Evolutionary conservation across 2,888 invertebrate genomes (phyloP).

Genomic region (Amphipyra berbera): DNA sequence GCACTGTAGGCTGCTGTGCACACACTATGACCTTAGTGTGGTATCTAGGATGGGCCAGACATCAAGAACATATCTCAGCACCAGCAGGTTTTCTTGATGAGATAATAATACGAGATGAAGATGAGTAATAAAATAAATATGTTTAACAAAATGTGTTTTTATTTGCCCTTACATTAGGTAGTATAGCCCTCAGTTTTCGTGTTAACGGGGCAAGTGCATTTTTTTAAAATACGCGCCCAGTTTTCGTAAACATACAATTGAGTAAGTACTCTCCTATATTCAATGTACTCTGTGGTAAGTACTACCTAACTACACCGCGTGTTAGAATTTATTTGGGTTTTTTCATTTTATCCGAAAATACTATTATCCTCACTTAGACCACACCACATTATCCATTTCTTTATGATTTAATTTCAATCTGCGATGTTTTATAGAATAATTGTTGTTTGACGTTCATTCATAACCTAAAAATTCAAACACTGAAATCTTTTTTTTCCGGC

Average conservation of each 20-base stretch:
- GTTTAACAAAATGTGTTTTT: too few relatives aligned
- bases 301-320: not conserved
- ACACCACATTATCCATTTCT: too few relatives aligned
- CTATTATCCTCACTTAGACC: too few relatives aligned
- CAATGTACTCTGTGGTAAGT: not conserved
- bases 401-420: not conserved
- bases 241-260: not conserved
- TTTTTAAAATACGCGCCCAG: not conserved
- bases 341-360: not conserved
- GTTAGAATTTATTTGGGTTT: not conserved
- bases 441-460: not conserved
- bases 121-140: slow-evolving; percentile 5
- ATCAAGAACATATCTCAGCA: slow-evolving; percentile 19
- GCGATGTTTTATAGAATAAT: not conserved
- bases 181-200: not conserved
- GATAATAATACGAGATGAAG: slow-evolving; percentile 9
- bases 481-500: slow-evolving; percentile 1
- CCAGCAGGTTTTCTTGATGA: slow-evolving; percentile 28
- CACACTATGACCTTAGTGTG: slow-evolving; percentile 46
- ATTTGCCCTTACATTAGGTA: not conserved
- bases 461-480: slow-evolving; percentile 1
- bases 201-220: not conserved
- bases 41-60: slow-evolving; percentile 42
- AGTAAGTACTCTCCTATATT: too few relatives aligned
- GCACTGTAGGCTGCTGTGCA: slow-evolving; percentile 45